These are phyloP conservation scores for Euura saliciscinereae DNA, from an alignment of 1,140 invertebrate genomes.

Conservation along the genomic window DNA sequence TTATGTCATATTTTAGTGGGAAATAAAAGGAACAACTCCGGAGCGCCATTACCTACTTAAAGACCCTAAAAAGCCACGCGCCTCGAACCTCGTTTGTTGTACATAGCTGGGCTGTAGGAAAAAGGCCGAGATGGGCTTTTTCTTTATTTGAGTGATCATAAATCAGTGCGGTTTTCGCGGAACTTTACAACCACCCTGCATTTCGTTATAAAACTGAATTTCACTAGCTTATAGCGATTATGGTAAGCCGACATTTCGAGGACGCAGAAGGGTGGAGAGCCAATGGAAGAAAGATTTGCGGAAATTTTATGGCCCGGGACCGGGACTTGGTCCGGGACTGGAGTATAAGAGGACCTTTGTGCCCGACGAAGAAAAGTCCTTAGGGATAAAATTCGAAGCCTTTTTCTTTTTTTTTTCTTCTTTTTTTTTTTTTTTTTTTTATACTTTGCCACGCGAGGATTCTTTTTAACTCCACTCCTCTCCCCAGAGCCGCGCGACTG, in stretches of 20 bases:
- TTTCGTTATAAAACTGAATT: background rate
- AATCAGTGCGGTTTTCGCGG: background rate
- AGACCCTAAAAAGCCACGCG: background rate
- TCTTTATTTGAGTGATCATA: constrained; percentile 3
- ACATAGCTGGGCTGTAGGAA: background rate
- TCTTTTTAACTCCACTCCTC: background rate
- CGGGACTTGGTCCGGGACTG: background rate
- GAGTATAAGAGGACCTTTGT: background rate
- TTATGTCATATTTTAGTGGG: background rate
- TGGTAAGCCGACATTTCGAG: background rate
- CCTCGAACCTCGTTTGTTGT: background rate
- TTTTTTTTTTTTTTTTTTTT: no score
- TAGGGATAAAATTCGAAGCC: background rate
- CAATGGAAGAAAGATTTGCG: background rate
- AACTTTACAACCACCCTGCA: background rate
- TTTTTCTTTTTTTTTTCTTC: background rate
- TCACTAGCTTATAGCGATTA: no score
- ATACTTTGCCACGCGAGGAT: background rate
- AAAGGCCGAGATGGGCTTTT: background rate
- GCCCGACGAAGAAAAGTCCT: background rate
- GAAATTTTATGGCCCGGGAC: background rate
- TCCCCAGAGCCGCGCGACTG: background rate
- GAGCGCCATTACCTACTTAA: background rate
- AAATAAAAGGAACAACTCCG: background rate
- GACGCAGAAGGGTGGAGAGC: background rate